phyloP scores from a whole-genome alignment of 2,797 vertebrate species.

The Enteromius afrohamiltoni region DNA sequence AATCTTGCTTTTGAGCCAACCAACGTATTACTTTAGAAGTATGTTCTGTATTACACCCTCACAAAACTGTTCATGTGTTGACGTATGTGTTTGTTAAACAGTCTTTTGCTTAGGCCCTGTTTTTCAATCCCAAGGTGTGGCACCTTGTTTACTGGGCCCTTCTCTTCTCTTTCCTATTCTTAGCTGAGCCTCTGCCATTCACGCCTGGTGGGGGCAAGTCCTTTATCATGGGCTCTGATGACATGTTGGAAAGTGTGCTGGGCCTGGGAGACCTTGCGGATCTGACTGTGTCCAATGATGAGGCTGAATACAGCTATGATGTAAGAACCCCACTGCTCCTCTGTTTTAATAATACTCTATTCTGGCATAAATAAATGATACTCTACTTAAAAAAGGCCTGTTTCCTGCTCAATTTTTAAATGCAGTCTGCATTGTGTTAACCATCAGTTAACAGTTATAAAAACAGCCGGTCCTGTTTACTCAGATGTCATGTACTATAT shows the following conservation, averaged over 20 bases:
- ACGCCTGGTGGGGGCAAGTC: slow-evolving; percentile 92
- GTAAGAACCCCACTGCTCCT: slow-evolving; percentile 78
- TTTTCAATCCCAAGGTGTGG: neutral
- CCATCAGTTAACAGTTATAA: slow-evolving; percentile 3
- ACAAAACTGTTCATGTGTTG: neutral
- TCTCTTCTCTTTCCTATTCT: slow-evolving; percentile 70
- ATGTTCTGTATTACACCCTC: neutral
- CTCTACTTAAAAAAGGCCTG: neutral
- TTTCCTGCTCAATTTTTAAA: neutral
- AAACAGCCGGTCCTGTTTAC: neutral
- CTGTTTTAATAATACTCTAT: neutral
- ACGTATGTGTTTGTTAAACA: neutral
- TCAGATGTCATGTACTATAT: slow-evolving; percentile 15
- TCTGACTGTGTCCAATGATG: slow-evolving; percentile 97
- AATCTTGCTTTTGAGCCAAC: neutral
- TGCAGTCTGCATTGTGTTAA: neutral
- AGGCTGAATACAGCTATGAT: slow-evolving; percentile 96
- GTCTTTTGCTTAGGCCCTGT: neutral
- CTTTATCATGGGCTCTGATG: slow-evolving; percentile 95
- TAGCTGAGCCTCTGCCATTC: slow-evolving; percentile 95
- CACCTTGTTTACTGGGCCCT: slow-evolving; percentile 34
- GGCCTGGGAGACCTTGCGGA: slow-evolving; percentile 97
- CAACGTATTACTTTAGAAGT: neutral
- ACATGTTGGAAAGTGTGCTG: slow-evolving; percentile 94
- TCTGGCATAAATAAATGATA: neutral